Base-by-base conservation (phyloP, 2,888 invertebrate genomes). In the Acanthococcus lagerstroemiae region DNA sequence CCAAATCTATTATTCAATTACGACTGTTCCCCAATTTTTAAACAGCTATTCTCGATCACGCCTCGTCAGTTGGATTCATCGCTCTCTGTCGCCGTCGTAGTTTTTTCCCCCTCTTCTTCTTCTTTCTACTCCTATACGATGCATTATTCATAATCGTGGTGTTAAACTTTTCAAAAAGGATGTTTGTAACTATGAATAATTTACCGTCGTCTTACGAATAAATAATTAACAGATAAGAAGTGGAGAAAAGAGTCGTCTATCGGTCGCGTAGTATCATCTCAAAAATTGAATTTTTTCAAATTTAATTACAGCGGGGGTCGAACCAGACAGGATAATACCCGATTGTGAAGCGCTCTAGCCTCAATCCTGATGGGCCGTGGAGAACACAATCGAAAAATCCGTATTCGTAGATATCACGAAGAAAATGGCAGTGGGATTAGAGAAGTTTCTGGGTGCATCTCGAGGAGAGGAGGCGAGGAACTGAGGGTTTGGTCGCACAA, bases 151-250 rank as follows among this genome's bases (percentile, higher is more conserved):
- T 63, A 63, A 54, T 63, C 44, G 24, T 54, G 25, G 54, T 52
- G 37, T 52, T 63, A 21, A 63, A 63, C 30, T 63, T 63, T 54
- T 63, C 30, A 37, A 63, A 37, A 54, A 63, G 63, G 63, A 63
- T 63, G 63, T 63, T 63, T 37, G 52, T 63, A 63, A 63, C 54
- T 54, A 63, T 63, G 63, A 63, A 63, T 63, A 63, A 63, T 63
- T 63, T 63, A 63, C 52, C 52, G 54, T 44, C 30, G 52, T 50
- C 52, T 63, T 22, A 52, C 63, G 63, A 63, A 63, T 63, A 63
- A 63, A 63, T 63, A 54, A 63, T 63, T 63, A 63, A 54, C 52
- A 48, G 48, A 60, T 48, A 26, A 26, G 48, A 26, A 27, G 22
- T 22, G 22, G 22, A 19, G 21, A 52, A 63, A 63, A 61, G 37